A percentile compares a stretch with the other conserved stretches of the same genome.
phyloP scores from a whole-genome alignment of 2,888 invertebrate species.

The Lathronympha strigana region DNA sequence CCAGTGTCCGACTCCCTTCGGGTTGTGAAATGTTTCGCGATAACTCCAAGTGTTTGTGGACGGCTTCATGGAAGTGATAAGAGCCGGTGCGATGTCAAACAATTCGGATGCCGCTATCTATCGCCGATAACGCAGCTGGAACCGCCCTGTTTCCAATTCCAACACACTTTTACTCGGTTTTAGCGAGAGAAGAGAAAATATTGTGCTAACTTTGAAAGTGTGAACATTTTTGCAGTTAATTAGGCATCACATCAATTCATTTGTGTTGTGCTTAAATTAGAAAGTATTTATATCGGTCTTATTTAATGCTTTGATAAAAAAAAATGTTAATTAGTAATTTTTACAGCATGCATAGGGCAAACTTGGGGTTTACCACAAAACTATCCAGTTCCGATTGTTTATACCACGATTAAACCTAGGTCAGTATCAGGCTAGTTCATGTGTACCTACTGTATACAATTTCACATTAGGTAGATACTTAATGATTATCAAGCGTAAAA shows the following conservation, averaged over 20 bases:
- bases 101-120: conserved; percentile 74
- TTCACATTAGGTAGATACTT: neutral
- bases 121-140: conserved; percentile 63
- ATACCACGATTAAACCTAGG: neutral
- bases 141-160: conserved; percentile 53
- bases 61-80: conserved; percentile 79
- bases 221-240: conserved; percentile 30
- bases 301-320: conserved; percentile 15
- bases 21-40: conserved; percentile 76
- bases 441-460: no score
- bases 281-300: conserved; percentile 2
- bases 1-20: conserved; percentile 3
- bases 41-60: conserved; percentile 74
- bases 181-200: conserved; percentile 14
- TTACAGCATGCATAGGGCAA: neutral
- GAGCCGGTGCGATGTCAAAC: conserved; percentile 61
- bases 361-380: conserved; percentile 1
- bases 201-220: conserved; percentile 12
- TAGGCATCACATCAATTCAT: conserved; percentile 1
- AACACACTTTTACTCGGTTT: conserved; percentile 28
- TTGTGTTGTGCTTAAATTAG: conserved; percentile 7
- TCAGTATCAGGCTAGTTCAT: no score
- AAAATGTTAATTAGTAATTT: neutral
- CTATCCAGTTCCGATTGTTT: neutral
- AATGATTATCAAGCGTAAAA: neutral